Evolutionary conservation across 2,888 invertebrate genomes (phyloP), one percentile per base, ranked within the genome.

Genomic region (Archips xylosteana): DNA sequence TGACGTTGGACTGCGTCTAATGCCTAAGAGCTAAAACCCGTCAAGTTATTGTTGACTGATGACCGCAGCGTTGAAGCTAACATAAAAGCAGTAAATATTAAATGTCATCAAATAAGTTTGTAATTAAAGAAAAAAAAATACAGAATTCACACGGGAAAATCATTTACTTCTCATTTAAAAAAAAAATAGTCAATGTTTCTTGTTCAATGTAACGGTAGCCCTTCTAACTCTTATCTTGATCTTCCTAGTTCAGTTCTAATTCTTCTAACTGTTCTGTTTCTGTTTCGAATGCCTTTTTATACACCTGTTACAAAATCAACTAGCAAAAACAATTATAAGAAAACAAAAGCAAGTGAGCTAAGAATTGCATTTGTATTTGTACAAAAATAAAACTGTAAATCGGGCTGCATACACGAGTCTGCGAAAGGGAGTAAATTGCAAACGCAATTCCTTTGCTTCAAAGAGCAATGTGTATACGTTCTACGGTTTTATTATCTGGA

Each of bases 381-480:
- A 34, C 71, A 45, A 34, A 71, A 66, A 71, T 71, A 71, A 67
- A 67, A 66, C 59, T 60, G 60, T 60, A 71, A 71, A 62, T 61
- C 66, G 42, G 61, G 36, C 65, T 45, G 59, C 61, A 62, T 62
- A 70, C 70, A 51, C 32, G 66, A 66, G 60, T 61, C 59, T 42
- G 71, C 47, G 64, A 71, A 12, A 66, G 65, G n/a, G 66, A 71
- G 65, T 66, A 71, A 71, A 71, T 71, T 61, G 71, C 71, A 42
- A 61, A 71, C 61, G 61, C 61, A 66, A 71, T 71, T 66, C 51
- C 71, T 66, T 71, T 71, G 71, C 42, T 47, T 23, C 45, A 57
- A 34, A 34, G 45, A 42, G 39, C 59, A 49, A 64, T 49, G 64
- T 64, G 23, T 47, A 64, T 34, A 64, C 9, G 49, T 49, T 64